phyloP scores from a whole-genome alignment of 1,140 invertebrate species.

The Elysia chlorotica region DNA sequence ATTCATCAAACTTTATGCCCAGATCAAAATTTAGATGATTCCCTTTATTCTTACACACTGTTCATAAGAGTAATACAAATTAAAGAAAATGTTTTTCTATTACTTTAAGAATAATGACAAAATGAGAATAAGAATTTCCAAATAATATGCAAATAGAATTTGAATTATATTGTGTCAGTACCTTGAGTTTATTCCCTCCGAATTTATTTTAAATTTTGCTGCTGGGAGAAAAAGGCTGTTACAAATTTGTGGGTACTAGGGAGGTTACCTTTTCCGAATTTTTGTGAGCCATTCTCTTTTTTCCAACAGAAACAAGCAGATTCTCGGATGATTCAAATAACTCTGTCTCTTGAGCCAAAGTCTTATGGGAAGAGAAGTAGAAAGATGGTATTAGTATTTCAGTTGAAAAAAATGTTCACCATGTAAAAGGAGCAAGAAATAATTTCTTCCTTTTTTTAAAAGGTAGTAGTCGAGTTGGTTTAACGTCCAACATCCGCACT shows the following conservation, averaged over 20 bases:
- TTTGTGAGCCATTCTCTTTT: conserved; percentile 52
- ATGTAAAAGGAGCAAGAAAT: too few species aligned
- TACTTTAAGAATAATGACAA: not conserved
- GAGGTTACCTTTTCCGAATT: conserved; percentile 21
- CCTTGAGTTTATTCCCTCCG: too few species aligned
- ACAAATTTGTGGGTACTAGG: not conserved
- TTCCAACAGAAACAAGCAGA: conserved; percentile 19
- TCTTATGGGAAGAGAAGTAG: not conserved
- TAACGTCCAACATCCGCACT: too few species aligned
- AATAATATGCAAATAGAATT: not conserved
- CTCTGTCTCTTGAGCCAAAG: not conserved
- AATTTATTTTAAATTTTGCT: not conserved
- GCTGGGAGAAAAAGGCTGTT: not conserved
- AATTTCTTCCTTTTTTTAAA: too few species aligned
- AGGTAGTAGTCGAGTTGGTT: too few species aligned
- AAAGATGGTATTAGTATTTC: not conserved
- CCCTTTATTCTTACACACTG: too few species aligned
- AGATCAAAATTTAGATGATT: not conserved
- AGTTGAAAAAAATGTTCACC: not conserved
- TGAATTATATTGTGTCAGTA: not conserved
- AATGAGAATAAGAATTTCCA: not conserved
- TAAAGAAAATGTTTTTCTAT: not conserved
- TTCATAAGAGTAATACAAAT: too few species aligned
- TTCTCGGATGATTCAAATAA: not conserved
- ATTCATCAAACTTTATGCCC: not conserved